Evolutionary conservation across 1,140 invertebrate genomes (phyloP).

Genomic region (Drosophila subpulchrella): DNA sequence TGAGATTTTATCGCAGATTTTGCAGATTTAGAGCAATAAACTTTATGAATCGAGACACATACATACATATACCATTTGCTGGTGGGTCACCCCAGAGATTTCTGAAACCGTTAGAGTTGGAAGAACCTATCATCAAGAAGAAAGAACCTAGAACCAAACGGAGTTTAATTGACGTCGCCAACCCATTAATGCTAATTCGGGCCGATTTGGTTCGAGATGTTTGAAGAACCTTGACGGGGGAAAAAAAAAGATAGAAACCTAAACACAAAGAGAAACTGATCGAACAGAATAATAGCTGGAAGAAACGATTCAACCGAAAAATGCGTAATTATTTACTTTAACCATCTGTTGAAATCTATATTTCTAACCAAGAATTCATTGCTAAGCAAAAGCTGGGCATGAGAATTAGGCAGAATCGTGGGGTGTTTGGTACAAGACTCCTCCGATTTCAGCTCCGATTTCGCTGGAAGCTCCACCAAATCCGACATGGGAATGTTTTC

Average conservation of each 20-base stretch:
- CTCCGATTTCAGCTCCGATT: conserved; percentile 26
- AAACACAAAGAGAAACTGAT: conserved; percentile 2
- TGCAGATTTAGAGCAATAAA: conserved; percentile 71
- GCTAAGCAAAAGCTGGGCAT: not conserved
- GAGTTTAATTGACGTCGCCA: conserved; percentile 47
- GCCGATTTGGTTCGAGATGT: conserved; percentile 36
- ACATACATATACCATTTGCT: not conserved
- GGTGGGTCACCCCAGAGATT: conserved; percentile 14
- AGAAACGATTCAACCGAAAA: conserved; percentile 6
- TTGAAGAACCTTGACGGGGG: conserved; percentile 1
- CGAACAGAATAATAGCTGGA: not conserved
- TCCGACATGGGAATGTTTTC: conserved; percentile 10
- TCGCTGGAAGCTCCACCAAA: conserved; percentile 12
- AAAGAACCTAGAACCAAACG: not conserved
- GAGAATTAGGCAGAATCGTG: not conserved
- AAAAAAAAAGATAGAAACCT: conserved; percentile 5
- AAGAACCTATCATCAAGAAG: not conserved
- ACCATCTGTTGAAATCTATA: not conserved
- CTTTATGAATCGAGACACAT: conserved; percentile 56
- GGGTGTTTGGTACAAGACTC: conserved; percentile 1
- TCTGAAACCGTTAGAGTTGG: conserved; percentile 29
- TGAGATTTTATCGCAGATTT: conserved; percentile 43
- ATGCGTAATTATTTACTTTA: conserved; percentile 6
- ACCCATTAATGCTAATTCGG: conserved; percentile 66
- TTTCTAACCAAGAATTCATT: not conserved